Evolutionary conservation across 1,140 invertebrate genomes (phyloP), one percentile per base, ranked within the genome.

Genomic region (Eumeta japonica): DNA sequence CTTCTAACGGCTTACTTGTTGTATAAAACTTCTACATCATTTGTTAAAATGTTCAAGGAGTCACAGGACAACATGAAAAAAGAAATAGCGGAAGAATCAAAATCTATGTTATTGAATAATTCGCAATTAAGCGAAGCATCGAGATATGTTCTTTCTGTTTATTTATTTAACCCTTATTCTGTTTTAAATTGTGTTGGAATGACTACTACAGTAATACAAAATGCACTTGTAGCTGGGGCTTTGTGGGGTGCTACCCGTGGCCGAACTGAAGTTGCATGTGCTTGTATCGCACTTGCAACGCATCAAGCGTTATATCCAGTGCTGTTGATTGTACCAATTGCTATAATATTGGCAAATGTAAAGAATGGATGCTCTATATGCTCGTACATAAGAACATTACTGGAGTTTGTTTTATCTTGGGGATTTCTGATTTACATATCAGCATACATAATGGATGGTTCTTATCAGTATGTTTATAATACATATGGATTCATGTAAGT

Each of bases 141-240:
- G 3, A 63, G 85, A 24, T 86, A 86, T 58, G 87, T 92, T 0
- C 64, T 84, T 44, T 82, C 86, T 37, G 87, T 89, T 0, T 96
- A 95, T 77, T 77, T 97, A 7, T 90, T 97, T 43, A 97, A 96
- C 77, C 96, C 96, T 0, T 93, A 93, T 58, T 87, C 87, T 18
- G 81, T 98, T 29, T 74, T 93, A 10, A 92, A 89, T 46, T 98
- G 94, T 77, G 83, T 89, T n/a, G 92, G 87, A 18, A 83, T 87
- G 58, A 95, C 93, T 0, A 95, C 94, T 3, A 92, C 90, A 10
- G 87, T 93, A 7, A 85, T 98, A 46, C 86, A 87, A 37, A 98
- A 98, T 75, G 73, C 96, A 7, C 79, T 91, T 16, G 70, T 90
- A 24, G 82, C 92, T 9, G 46, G 84, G 2, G 80, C 83, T 18